Base-by-base conservation (phyloP, 1,140 invertebrate species). In the Neotoxoptera formosana region DNA sequence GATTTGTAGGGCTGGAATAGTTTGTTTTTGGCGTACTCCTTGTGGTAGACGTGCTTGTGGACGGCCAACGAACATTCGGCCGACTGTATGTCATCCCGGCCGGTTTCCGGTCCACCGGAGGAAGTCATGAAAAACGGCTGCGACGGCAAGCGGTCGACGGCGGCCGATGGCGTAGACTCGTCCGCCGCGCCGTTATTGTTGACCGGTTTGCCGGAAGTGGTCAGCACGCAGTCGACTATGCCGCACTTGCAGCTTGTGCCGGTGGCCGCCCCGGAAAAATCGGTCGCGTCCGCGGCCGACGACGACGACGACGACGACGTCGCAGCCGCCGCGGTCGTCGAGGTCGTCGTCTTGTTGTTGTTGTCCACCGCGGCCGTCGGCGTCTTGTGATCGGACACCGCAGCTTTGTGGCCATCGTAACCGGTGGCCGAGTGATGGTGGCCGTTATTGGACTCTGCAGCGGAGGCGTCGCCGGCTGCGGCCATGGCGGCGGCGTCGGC, bases 201-300 rank as follows among this genome's bases (percentile, higher is more conserved):
- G 4, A 20, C 20, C 25, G 76, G 21, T 30, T 76, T 90, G 2
- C 67, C 34, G 86, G 81, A 91, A 87, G 25, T 94, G 91, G 30
- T 94, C 94, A 94, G 94, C 86, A 95, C 94, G 90, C 94, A 94
- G 60, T 95, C 95, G 91, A 95, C 94, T 36, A 95, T 95, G 48
- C 94, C 95, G 87, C 94, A 94, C 11, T 94, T 94, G 87, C 95
- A 95, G 41, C 94, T 94, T 21, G 94, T 45, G 0, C 94, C 94
- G 0, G 95, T 95, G 3, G 95, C 17, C 48, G 48, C 48, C 91
- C 92, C 94, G 93, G 94, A 93, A 60, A 94, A 86, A 91, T 94
- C 94, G 84, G 60, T 36, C 94, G 92, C 56, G 94, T 60, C 51
- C 89, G 76, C 45, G 84, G 90, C 60, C 83, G 83, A 53, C 48